Evolutionary conservation across 2,113 vertebrate species (phyloP), one percentile per base, ranked within the genome.

Genomic region (Petrocephalus microphthalmus): DNA sequence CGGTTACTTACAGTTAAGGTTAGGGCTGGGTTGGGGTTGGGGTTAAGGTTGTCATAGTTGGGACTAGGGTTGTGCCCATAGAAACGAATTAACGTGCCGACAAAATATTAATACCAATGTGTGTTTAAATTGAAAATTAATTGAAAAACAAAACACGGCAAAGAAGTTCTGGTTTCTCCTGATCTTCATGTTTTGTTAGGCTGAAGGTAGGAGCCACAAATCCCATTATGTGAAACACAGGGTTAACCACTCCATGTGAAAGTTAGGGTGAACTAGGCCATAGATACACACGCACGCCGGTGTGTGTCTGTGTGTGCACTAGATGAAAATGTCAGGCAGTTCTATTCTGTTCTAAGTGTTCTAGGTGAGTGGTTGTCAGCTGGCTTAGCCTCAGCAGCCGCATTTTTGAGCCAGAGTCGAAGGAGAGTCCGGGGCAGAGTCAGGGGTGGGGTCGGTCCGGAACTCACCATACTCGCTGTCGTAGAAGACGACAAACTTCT

Each of bases 401-500:
- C 47, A 49, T 49, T 7, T 49, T 1, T 0, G 19, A 1, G 19
- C 4, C 1, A 56, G 54, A 19, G 19, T 56, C 1, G 20, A 5
- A 0, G 54, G 0, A 6, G 20, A 5, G 11, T 17, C 11, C 3
- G 10, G 37, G 45, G 7, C 7, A 1, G 22, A 13, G 47, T 49
- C 10, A 53, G n/a, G 49, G n/a, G 33, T 0, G 57, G 22, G 60
- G 42, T 49, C 0, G 47, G 54, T n/a, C 4, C 22, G 0, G 82
- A 54, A 90, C 98, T 96, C 91, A 99, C 98, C 98, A 0, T 99
- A 99, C 25, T 99, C 97, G 0, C 96, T 97, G 95, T 99, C 98
- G n/a, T 99, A 99, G 93, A 99, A 99, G 6, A 99, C 94, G 33
- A 99, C 97, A 92, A 99, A 99, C 93, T 99, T 99, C 94, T 98